Evolutionary conservation across 2,797 vertebrate genomes (phyloP).

Genomic region (Crenichthys baileyi): DNA sequence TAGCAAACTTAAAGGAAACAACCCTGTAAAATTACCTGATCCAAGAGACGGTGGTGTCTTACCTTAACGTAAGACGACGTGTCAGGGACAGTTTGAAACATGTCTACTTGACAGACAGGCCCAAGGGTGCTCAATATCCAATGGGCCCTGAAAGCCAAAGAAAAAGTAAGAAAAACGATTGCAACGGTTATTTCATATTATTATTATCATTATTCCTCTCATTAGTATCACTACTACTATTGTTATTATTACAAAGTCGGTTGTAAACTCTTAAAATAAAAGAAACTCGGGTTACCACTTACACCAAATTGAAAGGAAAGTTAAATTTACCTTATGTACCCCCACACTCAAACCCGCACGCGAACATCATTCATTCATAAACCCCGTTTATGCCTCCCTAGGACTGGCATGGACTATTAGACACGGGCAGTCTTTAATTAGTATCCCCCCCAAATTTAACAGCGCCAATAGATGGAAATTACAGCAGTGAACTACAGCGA

Average conservation of each 20-base stretch:
- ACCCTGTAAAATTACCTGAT: conserved; percentile 83
- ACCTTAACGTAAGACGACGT: conserved; percentile 98
- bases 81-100: conserved; percentile 98
- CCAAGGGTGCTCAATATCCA: conserved; percentile 62
- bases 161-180: not conserved
- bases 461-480: conserved; percentile 45
- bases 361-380: conserved; percentile 51
- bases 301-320: conserved; percentile 59
- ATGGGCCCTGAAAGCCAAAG: conserved; percentile 48
- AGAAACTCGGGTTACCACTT: conserved; percentile 51
- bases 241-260: conserved; percentile 4
- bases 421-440: conserved; percentile 35
- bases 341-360: conserved; percentile 3
- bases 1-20: conserved; percentile 17
- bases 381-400: not conserved
- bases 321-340: conserved; percentile 44
- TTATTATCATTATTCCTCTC: not conserved
- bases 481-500: conserved; percentile 44
- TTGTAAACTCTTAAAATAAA: conserved; percentile 14
- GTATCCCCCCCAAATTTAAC: conserved; percentile 32
- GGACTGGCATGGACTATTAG: conserved; percentile 35
- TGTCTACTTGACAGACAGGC: conserved; percentile 81
- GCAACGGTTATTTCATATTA: not conserved
- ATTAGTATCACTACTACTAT: not conserved
- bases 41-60: conserved; percentile 88